phyloP scores from a whole-genome alignment of 2,797 vertebrate genomes.

The Cygnus olor region DNA sequence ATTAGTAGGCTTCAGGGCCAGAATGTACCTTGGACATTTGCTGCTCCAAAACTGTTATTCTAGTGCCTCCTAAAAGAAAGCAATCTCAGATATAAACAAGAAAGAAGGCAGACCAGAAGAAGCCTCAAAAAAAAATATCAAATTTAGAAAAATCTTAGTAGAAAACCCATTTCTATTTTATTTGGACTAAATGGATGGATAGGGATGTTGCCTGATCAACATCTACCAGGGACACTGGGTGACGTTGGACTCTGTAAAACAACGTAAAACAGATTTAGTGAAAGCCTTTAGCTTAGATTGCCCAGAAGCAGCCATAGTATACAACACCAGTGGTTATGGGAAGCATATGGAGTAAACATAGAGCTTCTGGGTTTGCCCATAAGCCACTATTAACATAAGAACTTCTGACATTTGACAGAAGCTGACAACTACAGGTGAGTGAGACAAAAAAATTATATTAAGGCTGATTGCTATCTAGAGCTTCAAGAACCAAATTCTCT shows the following conservation, averaged over 20 bases:
- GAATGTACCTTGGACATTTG: not conserved
- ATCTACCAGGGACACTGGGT: not conserved
- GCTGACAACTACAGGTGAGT: not conserved
- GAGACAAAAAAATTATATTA: not conserved
- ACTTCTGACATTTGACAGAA: not conserved
- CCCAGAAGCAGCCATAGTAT: not conserved
- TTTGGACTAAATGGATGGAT: not conserved
- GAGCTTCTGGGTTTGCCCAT: not conserved
- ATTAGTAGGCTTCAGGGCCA: not conserved
- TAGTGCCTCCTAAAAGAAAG: not conserved
- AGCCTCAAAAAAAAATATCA: not conserved
- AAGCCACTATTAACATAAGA: not conserved
- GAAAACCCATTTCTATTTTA: not conserved
- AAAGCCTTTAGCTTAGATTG: not conserved
- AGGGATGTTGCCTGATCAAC: not conserved
- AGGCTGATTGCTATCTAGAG: not conserved
- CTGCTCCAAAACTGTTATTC: not conserved
- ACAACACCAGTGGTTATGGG: accelerated
- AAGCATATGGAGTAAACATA: not conserved
- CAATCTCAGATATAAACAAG: not conserved
- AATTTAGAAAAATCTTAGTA: not conserved
- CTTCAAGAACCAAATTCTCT: not conserved
- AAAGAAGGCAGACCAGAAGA: not conserved
- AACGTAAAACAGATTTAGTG: not conserved
- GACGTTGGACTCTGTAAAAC: not conserved